Base-by-base conservation (phyloP, 2,113 vertebrate genomes). In the Acrocephalus arundinaceus region DNA sequence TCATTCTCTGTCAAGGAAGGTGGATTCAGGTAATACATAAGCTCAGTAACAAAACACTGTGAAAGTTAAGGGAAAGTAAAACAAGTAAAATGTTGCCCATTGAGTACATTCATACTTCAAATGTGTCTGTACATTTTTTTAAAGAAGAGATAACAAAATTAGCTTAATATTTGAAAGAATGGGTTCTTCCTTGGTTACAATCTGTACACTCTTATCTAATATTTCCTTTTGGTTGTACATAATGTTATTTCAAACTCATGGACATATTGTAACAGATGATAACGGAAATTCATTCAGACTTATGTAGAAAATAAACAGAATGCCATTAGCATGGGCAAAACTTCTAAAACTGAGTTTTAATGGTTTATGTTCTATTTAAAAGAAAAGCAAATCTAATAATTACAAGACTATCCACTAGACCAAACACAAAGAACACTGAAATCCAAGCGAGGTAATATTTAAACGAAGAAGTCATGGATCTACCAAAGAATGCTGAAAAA, bases 11-110 rank as follows among this genome's bases (percentile, higher is more conserved):
- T 35, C 18, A 77, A 30, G 30, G 24, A 84, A 77, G 0, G 0
- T 33, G 22, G 5, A 21, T 57, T 73, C 11, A 45, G 11, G 13
- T 41, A 49, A 57, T 19, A 28, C 0, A 0, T 21, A 72, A 57
- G 12, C 35, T 82, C 27, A 48, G 7, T 48, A 77, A 70, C 4
- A 16, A 92, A 48, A 65, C 25, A 45, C 10, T 63, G 11, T 43
- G 10, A 6, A 82, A 81, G 12, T 5, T 24, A 41, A 18, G 9
- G 23, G 20, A 72, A 80, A 77, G 10, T 46, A n/a, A 73, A 89
- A 25, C 1, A 55, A 63, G 4, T 11, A 27, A 67, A 7, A 31
- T 73, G 9, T 7, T 63, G 9, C 13, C 6, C 57, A 48, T 75
- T 55, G 9, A 67, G 22, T 8, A 59, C 5, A n/a, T 55, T 85